Evolutionary conservation across 2,888 invertebrate genomes (phyloP).

Genomic region (Scaptomyza flava): DNA sequence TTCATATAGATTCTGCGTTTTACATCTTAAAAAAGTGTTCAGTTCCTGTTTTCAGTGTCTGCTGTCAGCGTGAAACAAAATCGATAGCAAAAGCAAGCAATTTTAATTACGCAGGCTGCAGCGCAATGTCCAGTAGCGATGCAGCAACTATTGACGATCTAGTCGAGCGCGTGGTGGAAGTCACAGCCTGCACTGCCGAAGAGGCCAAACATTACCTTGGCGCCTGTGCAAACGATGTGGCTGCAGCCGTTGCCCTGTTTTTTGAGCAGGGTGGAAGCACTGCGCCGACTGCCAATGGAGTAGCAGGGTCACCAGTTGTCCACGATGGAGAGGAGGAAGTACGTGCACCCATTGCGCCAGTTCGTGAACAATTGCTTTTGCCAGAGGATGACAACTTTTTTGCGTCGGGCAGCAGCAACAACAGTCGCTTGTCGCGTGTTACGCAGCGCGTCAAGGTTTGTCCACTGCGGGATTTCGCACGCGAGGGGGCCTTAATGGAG

Average conservation of each 20-base stretch:
- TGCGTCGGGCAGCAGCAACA: slow-evolving; percentile 60
- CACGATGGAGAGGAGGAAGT: slow-evolving; percentile 73
- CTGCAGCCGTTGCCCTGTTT: slow-evolving; percentile 81
- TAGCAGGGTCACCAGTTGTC: slow-evolving; percentile 25
- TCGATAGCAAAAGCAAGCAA: slow-evolving; percentile 2
- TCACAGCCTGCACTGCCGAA: slow-evolving; percentile 78
- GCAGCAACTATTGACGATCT: slow-evolving; percentile 56
- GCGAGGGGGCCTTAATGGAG: slow-evolving; percentile 83
- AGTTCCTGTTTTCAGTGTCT: slow-evolving; percentile 32
- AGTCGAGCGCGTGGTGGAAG: slow-evolving; percentile 80
- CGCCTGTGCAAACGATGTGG: slow-evolving; percentile 82
- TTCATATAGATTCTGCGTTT: slow-evolving; percentile 36
- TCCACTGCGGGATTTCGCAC: slow-evolving; percentile 83
- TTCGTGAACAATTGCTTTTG: slow-evolving; percentile 82
- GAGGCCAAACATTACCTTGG: slow-evolving; percentile 79
- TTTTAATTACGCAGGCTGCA: slow-evolving; percentile 17
- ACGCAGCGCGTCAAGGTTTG: slow-evolving; percentile 81
- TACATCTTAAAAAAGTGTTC: slow-evolving; percentile 35
- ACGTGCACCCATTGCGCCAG: slow-evolving; percentile 83
- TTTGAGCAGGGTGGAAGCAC: slow-evolving; percentile 76
- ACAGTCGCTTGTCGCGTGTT: slow-evolving; percentile 67
- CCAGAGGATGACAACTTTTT: slow-evolving; percentile 84
- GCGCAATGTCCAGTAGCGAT: slow-evolving; percentile 60
- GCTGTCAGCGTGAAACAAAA: neutral
- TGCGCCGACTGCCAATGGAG: slow-evolving; percentile 36